Evolutionary conservation across 2,113 vertebrate genomes (phyloP).

Genomic region (Melanocharis versteri): DNA sequence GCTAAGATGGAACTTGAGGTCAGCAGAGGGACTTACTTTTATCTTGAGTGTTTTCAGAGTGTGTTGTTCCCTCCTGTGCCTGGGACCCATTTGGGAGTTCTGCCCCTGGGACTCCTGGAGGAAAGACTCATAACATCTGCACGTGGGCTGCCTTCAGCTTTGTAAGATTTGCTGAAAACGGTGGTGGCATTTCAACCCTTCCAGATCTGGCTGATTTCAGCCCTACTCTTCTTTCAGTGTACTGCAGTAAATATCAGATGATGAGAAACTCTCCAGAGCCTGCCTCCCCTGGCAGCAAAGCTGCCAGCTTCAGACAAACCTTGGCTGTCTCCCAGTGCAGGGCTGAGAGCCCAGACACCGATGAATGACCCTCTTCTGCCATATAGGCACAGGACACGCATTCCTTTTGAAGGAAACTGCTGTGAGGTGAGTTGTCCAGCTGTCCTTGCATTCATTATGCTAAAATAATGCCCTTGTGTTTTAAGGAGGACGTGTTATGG

Average conservation of each 20-base stretch:
- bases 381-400: rapidly evolving
- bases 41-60: neutral
- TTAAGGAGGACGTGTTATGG: neutral
- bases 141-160: neutral
- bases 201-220: neutral
- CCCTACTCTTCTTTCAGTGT: neutral
- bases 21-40: neutral
- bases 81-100: neutral
- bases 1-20: neutral
- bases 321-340: neutral
- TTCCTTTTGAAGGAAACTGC: neutral
- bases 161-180: neutral
- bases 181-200: neutral
- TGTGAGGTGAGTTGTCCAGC: neutral
- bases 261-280: neutral
- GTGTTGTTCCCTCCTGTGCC: neutral
- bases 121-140: neutral
- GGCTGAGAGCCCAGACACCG: neutral
- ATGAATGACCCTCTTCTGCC: neutral
- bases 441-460: neutral
- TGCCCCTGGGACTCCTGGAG: neutral
- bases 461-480: neutral
- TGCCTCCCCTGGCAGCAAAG: neutral
- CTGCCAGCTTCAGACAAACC: neutral
- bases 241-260: neutral